These are phyloP conservation scores for Emydura subglobosa DNA, from an alignment of 2,113 vertebrate species.

Conservation along the genomic window DNA sequence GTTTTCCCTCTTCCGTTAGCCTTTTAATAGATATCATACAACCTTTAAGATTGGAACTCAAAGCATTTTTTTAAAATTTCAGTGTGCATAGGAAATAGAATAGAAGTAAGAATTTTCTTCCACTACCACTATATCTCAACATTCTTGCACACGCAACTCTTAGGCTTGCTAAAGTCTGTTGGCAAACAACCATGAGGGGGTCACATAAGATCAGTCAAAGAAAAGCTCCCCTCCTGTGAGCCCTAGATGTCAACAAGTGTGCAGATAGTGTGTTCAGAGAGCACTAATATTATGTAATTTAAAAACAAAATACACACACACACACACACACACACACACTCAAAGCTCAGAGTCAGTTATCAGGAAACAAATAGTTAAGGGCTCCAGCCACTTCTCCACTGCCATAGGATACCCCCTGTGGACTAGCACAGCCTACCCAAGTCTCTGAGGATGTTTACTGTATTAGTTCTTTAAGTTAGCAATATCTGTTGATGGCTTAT, in stretches of 20 bases:
- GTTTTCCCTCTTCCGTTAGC: accelerated
- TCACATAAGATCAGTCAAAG: neutral
- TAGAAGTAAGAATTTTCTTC: neutral
- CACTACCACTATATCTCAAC: neutral
- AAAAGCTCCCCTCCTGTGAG: neutral
- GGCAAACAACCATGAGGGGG: neutral
- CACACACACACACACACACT: neutral
- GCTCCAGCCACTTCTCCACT: neutral
- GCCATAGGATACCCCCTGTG: neutral
- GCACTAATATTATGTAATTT: neutral
- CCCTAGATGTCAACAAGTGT: neutral
- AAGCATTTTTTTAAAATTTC: neutral
- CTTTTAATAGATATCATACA: accelerated
- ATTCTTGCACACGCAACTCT: neutral
- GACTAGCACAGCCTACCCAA: neutral
- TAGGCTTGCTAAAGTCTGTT: neutral
- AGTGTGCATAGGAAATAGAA: neutral
- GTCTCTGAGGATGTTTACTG: neutral
- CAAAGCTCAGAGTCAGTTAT: neutral
- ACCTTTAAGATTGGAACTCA: neutral
- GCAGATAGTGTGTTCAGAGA: neutral
- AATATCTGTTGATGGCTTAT: neutral
- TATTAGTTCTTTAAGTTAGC: neutral
- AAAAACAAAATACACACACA: neutral
- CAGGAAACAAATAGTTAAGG: neutral